A percentile compares a stretch with the other conserved stretches of the same genome.
Conservation (phyloP, 2,113 vertebrate species). For the Malurus elegans region DNA sequence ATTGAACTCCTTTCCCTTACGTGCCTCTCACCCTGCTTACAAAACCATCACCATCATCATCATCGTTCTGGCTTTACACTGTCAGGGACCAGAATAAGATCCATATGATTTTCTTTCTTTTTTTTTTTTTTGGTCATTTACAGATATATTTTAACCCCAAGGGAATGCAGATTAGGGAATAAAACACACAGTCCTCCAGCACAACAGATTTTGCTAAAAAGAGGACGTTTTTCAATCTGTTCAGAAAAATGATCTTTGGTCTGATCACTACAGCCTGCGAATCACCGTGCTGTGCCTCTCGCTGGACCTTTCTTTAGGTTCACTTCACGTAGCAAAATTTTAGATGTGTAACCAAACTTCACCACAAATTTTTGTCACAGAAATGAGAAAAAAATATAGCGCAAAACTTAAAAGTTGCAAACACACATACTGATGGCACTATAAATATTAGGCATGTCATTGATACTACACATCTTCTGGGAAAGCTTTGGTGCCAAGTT, state of each 20-base stretch:
- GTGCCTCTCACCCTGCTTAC: neutral
- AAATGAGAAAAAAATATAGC: constrained; percentile 7
- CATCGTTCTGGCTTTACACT: neutral
- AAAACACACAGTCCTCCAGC: neutral
- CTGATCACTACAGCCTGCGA: neutral
- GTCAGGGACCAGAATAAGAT: neutral
- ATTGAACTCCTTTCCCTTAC: neutral
- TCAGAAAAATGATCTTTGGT: neutral
- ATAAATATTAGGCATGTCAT: constrained; percentile 71
- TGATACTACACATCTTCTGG: constrained; percentile 70
- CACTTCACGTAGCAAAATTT: neutral
- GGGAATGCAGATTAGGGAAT: neutral
- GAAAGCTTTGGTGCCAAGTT: constrained; percentile 68
- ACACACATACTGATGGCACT: constrained; percentile 65
- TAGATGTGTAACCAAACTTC: neutral
- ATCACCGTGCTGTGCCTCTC: neutral
- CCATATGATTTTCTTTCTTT: neutral
- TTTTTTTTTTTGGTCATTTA: neutral
- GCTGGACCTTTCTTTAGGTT: neutral
- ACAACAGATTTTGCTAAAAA: constrained; percentile 34
- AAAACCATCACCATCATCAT: neutral
- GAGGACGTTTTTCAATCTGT: constrained; percentile 13
- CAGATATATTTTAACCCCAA: neutral
- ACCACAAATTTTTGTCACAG: neutral
- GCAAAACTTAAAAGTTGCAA: constrained; percentile 57